Conservation (phyloP, 1,140 invertebrate genomes). For the Drosophila sulfurigaster region DNA sequence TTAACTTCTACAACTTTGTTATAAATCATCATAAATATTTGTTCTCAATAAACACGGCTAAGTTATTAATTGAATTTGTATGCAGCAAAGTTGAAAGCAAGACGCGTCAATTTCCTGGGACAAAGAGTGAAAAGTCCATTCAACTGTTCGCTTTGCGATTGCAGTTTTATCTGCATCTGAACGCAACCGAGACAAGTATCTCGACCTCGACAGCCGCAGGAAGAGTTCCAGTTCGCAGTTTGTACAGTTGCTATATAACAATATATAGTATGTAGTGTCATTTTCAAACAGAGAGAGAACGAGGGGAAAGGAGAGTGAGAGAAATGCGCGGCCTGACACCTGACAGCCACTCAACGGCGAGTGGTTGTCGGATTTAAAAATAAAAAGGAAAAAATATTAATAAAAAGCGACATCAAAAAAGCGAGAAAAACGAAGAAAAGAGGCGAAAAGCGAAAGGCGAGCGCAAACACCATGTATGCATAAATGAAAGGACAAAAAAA, state of each 20-base stretch:
- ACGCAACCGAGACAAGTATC: constrained; percentile 39
- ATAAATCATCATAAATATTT: no score
- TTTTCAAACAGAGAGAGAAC: constrained; percentile 48
- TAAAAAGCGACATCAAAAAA: constrained; percentile 51
- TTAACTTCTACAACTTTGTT: no score
- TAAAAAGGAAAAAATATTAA: constrained; percentile 54
- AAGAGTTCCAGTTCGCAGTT: constrained; percentile 16
- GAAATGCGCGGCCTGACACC: constrained; percentile 67
- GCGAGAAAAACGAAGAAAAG: constrained; percentile 12
- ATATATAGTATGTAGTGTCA: constrained; percentile 53
- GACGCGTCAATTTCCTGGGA: not conserved
- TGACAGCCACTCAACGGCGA: constrained; percentile 79
- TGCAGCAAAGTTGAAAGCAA: not conserved
- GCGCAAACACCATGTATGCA: constrained; percentile 67
- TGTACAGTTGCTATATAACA: constrained; percentile 6
- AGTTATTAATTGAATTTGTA: not conserved
- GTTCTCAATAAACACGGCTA: not conserved
- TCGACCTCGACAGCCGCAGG: constrained; percentile 42
- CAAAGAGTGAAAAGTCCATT: not conserved
- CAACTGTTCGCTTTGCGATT: not conserved
- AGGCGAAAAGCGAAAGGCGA: constrained; percentile 2
- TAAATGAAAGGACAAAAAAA: constrained; percentile 64
- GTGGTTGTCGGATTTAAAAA: constrained; percentile 78
- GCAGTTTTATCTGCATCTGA: constrained; percentile 29
- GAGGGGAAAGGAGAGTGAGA: not conserved